A percentile compares a stretch with the other conserved stretches of the same genome.
phyloP scores from a whole-genome alignment of 2,113 vertebrate species.

The Catharus fuscescens region DNA sequence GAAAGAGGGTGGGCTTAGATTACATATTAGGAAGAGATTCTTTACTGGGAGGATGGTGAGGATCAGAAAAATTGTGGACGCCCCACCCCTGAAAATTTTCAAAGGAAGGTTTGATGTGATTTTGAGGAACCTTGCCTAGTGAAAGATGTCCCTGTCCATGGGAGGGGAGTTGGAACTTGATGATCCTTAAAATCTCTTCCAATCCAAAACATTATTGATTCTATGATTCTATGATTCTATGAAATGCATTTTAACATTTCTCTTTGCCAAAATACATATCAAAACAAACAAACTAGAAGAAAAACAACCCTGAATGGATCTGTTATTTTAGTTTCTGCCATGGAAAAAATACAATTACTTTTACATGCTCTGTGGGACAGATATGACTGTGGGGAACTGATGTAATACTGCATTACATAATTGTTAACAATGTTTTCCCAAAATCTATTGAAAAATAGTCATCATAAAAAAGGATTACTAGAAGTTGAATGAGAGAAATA shows the following conservation, averaged over 20 bases:
- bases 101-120: not conserved
- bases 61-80: not conserved
- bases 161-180: not conserved
- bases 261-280: not conserved
- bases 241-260: not conserved
- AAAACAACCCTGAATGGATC: not conserved
- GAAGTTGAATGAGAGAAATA: not conserved
- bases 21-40: not conserved
- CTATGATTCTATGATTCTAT: no score
- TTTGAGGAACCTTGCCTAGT: not conserved
- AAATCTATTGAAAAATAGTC: fast-evolving
- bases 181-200: not conserved
- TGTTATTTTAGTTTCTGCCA: not conserved
- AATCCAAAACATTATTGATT: not conserved
- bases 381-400: not conserved
- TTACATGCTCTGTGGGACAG: not conserved
- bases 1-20: not conserved
- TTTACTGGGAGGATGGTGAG: not conserved
- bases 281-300: not conserved
- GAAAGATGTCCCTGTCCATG: not conserved
- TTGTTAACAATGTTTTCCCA: not conserved
- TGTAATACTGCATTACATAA: not conserved
- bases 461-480: not conserved
- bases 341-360: not conserved
- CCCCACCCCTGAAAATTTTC: not conserved